These are phyloP conservation scores for Pelochelys cantorii DNA, from an alignment of 2,797 vertebrate species.

Conservation along the genomic window DNA sequence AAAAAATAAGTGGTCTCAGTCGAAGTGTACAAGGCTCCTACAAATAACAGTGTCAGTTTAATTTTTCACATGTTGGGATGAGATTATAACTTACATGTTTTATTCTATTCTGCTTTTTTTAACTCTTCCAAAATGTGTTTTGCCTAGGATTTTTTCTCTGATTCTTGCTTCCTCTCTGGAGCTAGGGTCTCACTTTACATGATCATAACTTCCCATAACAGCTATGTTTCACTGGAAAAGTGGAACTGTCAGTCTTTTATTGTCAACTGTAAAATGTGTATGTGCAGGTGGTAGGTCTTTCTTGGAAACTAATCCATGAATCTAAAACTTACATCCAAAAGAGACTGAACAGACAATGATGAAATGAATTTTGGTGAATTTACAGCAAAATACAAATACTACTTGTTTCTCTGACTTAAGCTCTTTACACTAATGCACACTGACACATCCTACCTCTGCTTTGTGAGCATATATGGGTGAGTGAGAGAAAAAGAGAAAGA, in stretches of 20 bases:
- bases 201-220: background rate
- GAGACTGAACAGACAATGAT: background rate
- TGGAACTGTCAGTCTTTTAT: background rate
- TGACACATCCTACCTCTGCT: background rate
- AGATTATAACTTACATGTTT: background rate
- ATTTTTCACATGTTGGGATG: background rate
- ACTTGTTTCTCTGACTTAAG: background rate
- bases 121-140: background rate
- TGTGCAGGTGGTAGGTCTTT: background rate
- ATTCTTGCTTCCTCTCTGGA: fast-evolving
- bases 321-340: background rate
- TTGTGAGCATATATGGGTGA: background rate
- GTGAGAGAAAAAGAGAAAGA: background rate
- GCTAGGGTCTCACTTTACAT: background rate
- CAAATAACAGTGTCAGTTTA: background rate
- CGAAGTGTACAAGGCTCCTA: background rate
- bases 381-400: background rate
- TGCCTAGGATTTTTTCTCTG: background rate
- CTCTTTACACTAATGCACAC: background rate
- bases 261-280: background rate
- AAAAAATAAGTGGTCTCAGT: background rate
- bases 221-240: background rate
- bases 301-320: background rate
- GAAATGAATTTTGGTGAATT: background rate
- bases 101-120: background rate